These are phyloP conservation scores for Brachionus sp. DNA, from an alignment of 1,140 invertebrate genomes.

Conservation along the genomic window DNA sequence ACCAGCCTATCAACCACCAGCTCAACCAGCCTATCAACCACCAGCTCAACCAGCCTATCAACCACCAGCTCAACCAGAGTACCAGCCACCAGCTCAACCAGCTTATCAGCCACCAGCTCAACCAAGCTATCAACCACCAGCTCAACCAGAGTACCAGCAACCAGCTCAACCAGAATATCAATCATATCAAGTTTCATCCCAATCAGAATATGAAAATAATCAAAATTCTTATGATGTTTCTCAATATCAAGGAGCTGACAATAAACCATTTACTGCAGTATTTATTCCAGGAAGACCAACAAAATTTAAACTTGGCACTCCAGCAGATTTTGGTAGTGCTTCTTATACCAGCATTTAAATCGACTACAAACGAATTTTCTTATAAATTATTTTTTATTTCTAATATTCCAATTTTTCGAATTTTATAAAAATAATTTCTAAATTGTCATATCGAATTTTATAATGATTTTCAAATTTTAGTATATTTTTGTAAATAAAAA, in stretches of 20 bases:
- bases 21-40: too few relatives aligned
- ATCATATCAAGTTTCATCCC: background rate
- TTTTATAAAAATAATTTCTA: background rate
- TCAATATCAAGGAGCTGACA: background rate
- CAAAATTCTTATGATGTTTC: background rate
- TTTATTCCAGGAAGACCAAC: constrained; percentile 39
- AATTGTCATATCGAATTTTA: background rate
- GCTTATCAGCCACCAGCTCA: background rate
- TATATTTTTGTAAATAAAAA: background rate
- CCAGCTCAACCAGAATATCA: background rate
- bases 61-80: too few relatives aligned
- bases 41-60: too few relatives aligned
- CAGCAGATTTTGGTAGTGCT: background rate
- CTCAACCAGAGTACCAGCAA: background rate
- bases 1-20: too few relatives aligned
- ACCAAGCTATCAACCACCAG: constrained; percentile 5
- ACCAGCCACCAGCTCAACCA: too few relatives aligned
- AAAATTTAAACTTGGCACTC: constrained; percentile 41
- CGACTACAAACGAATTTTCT: background rate
- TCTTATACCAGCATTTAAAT: constrained; percentile 44
- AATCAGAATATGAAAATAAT: background rate
- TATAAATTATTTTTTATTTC: background rate
- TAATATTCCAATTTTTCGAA: too few relatives aligned
- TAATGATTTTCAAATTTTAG: background rate
- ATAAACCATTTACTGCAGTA: constrained; percentile 43